A percentile compares a stretch with the other conserved stretches of the same genome.
These are phyloP conservation scores for Linurgus olivaceus DNA, from an alignment of 2,797 vertebrate genomes.

Conservation along the genomic window DNA sequence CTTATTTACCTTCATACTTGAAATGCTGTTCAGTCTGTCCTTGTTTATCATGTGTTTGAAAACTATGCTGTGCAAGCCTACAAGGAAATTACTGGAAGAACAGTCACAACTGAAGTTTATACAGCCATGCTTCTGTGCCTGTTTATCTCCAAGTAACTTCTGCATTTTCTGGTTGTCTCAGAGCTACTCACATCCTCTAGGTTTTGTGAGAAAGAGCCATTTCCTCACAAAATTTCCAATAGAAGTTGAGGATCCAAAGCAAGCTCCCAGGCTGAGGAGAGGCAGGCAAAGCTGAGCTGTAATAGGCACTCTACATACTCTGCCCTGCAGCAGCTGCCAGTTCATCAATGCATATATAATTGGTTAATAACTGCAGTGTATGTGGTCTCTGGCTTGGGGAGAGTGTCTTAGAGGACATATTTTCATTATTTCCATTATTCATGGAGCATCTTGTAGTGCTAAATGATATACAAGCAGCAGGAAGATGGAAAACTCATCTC, in stretches of 20 bases:
- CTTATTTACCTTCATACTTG: no score
- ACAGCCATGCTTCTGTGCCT: background rate
- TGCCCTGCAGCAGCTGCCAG: background rate
- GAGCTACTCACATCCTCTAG: background rate
- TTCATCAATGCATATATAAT: background rate
- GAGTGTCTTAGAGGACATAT: background rate
- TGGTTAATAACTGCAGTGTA: background rate
- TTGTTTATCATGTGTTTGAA: background rate
- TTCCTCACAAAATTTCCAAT: background rate
- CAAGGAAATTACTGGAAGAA: background rate
- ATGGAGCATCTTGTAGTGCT: conserved; percentile 18
- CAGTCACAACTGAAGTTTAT: background rate
- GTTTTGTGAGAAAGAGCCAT: background rate
- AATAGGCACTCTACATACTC: no score
- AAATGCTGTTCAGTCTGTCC: background rate
- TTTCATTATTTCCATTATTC: conserved; percentile 53
- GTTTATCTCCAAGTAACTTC: background rate
- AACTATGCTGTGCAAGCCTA: background rate
- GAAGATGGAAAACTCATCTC: conserved; percentile 23
- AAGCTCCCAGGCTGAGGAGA: background rate
- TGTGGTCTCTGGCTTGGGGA: conserved; percentile 1
- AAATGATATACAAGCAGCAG: conserved; percentile 24
- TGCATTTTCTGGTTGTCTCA: background rate
- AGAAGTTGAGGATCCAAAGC: background rate
- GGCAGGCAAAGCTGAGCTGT: background rate